Percentiles rank a stretch among this genome's conserved stretches.
Evolutionary conservation across 2,113 vertebrate genomes (phyloP).

Genomic region (Chaetodon trifascialis): DNA sequence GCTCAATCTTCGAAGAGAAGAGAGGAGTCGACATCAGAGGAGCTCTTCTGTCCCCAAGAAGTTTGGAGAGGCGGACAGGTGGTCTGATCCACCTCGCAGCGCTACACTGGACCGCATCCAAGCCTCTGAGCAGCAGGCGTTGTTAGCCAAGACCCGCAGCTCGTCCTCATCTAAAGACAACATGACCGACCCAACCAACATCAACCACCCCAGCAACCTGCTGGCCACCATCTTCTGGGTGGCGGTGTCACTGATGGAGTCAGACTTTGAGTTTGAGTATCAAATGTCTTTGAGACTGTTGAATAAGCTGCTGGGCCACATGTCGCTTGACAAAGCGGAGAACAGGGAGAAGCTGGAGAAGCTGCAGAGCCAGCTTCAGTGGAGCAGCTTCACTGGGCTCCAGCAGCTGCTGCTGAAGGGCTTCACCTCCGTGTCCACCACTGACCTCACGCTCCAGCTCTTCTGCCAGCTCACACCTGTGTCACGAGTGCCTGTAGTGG

Average conservation of each 20-base stretch:
- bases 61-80: slow-evolving; percentile 91
- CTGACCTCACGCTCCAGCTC: slow-evolving; percentile 94
- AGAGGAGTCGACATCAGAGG: slow-evolving; percentile 91
- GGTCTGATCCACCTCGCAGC: slow-evolving; percentile 92
- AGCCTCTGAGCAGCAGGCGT: slow-evolving; percentile 89
- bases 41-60: slow-evolving; percentile 97
- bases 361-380: slow-evolving; percentile 93
- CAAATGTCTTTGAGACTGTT: slow-evolving; percentile 93
- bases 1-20: slow-evolving; percentile 87
- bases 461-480: slow-evolving; percentile 95
- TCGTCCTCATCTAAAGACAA: slow-evolving; percentile 87
- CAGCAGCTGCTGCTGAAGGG: slow-evolving; percentile 97
- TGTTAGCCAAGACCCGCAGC: slow-evolving; percentile 86
- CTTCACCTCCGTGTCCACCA: slow-evolving; percentile 94
- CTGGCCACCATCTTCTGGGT: slow-evolving; percentile 98
- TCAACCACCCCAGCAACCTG: slow-evolving; percentile 94
- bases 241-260: slow-evolving; percentile 97
- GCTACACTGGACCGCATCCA: slow-evolving; percentile 94
- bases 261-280: slow-evolving; percentile 99
- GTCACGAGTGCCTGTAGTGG: slow-evolving; percentile 93
- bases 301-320: slow-evolving; percentile 91
- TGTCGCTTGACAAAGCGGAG: slow-evolving; percentile 93
- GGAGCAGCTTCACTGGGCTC: slow-evolving; percentile 94
- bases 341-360: slow-evolving; percentile 96
- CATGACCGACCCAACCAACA: slow-evolving; percentile 86